Percentiles rank a stretch among this genome's conserved stretches.
These are phyloP conservation scores for Diacarnus erythraeanus DNA, from an alignment of 37 sponge, comb jelly and placozoan species.

Conservation along the genomic window DNA sequence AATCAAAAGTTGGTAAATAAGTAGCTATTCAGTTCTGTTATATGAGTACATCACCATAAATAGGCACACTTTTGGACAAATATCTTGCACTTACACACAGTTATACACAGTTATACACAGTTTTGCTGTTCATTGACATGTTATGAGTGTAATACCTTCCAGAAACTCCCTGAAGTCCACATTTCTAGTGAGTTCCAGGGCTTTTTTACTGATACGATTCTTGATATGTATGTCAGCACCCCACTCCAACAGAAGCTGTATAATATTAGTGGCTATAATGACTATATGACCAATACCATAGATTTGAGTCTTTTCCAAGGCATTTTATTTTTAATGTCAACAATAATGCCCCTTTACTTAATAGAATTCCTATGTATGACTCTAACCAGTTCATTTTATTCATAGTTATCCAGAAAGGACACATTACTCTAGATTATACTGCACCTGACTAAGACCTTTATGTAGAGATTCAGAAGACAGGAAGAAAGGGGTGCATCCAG, in stretches of 20 bases:
- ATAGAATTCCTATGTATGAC: background rate
- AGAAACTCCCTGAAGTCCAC: conserved; percentile 53
- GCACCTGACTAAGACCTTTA: conserved; percentile 57
- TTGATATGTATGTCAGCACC: conserved; percentile 74
- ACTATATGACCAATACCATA: conserved; percentile 7
- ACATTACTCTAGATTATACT: background rate
- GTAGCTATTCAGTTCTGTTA: too few relatives aligned
- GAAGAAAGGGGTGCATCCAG: conserved; percentile 77
- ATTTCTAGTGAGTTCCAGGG: conserved; percentile 72
- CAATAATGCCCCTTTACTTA: background rate
- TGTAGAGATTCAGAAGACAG: conserved; percentile 67
- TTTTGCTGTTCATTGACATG: background rate
- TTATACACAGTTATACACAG: too few relatives aligned
- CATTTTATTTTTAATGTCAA: background rate
- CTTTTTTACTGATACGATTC: conserved; percentile 76
- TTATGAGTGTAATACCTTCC: conserved; percentile 21
- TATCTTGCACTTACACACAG: too few relatives aligned
- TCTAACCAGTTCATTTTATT: too few relatives aligned
- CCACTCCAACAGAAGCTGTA: conserved; percentile 85
- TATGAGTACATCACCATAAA: too few relatives aligned
- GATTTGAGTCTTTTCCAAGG: too few relatives aligned
- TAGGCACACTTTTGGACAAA: too few relatives aligned
- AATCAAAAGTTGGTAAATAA: too few relatives aligned
- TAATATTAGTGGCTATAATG: background rate
- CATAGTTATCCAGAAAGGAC: too few relatives aligned